Base-by-base conservation (phyloP, 64 coral and sea anemone genomes). In the Montipora efflorescens region DNA sequence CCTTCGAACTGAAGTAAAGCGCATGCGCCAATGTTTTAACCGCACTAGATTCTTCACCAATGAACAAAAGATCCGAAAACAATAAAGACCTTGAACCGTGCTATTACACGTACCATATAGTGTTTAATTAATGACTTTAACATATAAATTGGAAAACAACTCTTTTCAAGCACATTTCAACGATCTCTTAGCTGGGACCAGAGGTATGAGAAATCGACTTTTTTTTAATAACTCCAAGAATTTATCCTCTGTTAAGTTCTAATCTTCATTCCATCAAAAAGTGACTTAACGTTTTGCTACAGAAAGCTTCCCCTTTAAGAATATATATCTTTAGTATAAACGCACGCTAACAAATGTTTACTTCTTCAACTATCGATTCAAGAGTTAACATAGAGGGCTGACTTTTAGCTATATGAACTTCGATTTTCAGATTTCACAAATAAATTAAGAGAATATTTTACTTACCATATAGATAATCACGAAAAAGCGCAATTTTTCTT, bases 91-190 rank as follows among this genome's bases (percentile, higher is more conserved):
- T 46, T 86, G 62, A 64, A 86, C 62, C 82, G 82, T 86, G 82
- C 62, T 86, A 72, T 70, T 71, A 87, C 92, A 93, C 76, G 92
- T 93, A n/a, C 10, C 15, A 47, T 10, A n/a, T 80, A n/a, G 74
- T 93, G n/a, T 88, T 79, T 88, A 28, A 88, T 93, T 93, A 68
- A 93, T 93, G 77, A 88, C 66, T 62, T 57, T 74, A 93, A 14
- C 59, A 36, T 76, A 93, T 93, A 93, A 80, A 93, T 78, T 70
- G 21, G 67, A 88, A 87, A 52, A 52, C 67, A 93, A 76, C 18
- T 59, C 7, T 87, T 88, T 93, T 93, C 92, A 88, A 93, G 84
- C 68, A 59, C 85, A 85, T 88, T 88, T 93, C 92, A 77, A 86
- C 79, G 87, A 89, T 93, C 81, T 52, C 92, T 59, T 72, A 77